These are phyloP conservation scores for Manduca sexta DNA, from an alignment of 1,140 invertebrate species.

Conservation along the genomic window DNA sequence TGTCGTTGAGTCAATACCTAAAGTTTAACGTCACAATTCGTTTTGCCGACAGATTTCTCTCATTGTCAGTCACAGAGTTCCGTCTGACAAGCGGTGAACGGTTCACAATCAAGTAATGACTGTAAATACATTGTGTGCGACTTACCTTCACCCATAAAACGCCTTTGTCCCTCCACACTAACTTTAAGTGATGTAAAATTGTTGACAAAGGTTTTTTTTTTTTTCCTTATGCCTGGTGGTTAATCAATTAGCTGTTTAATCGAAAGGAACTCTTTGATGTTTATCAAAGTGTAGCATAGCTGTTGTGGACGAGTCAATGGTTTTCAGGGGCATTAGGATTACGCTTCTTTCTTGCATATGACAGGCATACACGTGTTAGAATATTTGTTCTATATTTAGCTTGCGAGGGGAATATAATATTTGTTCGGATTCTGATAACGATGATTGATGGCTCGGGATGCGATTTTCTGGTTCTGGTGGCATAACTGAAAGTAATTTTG, in stretches of 20 bases:
- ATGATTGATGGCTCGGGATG: too few species aligned
- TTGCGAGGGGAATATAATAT: not conserved
- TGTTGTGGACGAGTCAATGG: conserved; percentile 34
- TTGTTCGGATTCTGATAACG: not conserved
- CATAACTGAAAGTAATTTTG: too few species aligned
- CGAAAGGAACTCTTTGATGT: conserved; percentile 57
- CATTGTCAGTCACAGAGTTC: too few species aligned
- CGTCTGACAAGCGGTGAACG: too few species aligned
- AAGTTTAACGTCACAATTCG: too few species aligned
- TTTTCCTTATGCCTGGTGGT: conserved; percentile 4
- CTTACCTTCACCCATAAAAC: conserved; percentile 5
- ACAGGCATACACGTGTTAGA: not conserved
- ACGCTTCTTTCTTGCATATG: not conserved
- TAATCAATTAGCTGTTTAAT: conserved; percentile 34
- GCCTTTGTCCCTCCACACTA: conserved; percentile 1
- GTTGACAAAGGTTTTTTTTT: not conserved
- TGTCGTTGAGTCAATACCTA: too few species aligned
- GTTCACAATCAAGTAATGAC: too few species aligned
- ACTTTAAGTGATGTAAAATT: not conserved
- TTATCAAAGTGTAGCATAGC: conserved; percentile 39
- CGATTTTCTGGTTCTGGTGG: too few species aligned
- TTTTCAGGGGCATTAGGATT: conserved; percentile 39
- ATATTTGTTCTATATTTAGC: not conserved
- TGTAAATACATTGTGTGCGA: not conserved
- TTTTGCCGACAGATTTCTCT: too few species aligned